phyloP scores from a whole-genome alignment of 2,888 invertebrate species.

The Ophioninae sp. region DNA sequence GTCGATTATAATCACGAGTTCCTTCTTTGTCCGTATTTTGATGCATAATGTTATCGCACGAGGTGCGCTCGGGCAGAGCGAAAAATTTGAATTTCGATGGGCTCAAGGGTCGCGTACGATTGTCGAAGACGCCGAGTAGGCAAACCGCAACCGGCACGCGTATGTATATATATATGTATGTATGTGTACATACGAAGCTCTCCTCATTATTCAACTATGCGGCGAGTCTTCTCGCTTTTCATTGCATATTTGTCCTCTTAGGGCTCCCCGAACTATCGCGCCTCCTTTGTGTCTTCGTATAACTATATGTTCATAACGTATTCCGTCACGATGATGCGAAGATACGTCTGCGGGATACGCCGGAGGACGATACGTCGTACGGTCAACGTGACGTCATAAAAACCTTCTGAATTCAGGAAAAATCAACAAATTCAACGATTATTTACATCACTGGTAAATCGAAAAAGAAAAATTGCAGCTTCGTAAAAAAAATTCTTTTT shows the following conservation, averaged over 20 bases:
- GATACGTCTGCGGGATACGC: neutral
- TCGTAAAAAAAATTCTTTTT: neutral
- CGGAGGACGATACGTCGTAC: neutral
- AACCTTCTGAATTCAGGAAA: neutral
- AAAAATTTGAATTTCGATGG: conserved; percentile 61
- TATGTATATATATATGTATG: neutral
- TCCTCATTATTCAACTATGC: conserved; percentile 39
- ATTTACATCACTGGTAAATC: neutral
- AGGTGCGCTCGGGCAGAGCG: conserved; percentile 22
- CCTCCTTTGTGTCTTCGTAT: neutral
- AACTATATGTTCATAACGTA: neutral
- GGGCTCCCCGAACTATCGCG: conserved; percentile 1
- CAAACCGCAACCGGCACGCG: neutral
- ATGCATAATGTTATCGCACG: conserved; percentile 25
- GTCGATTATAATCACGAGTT: conserved; percentile 40
- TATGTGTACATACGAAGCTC: neutral
- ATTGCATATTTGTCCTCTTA: conserved; percentile 13
- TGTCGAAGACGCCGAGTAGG: conserved; percentile 23
- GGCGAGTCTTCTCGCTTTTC: conserved; percentile 23
- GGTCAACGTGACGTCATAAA: neutral
- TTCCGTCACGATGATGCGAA: neutral
- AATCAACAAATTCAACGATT: neutral
- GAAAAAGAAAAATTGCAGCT: neutral
- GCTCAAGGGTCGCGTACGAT: conserved; percentile 55
- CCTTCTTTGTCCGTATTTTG: conserved; percentile 25